Conservation (phyloP, 2,113 vertebrate genomes). For the Erpornis zantholeuca region DNA sequence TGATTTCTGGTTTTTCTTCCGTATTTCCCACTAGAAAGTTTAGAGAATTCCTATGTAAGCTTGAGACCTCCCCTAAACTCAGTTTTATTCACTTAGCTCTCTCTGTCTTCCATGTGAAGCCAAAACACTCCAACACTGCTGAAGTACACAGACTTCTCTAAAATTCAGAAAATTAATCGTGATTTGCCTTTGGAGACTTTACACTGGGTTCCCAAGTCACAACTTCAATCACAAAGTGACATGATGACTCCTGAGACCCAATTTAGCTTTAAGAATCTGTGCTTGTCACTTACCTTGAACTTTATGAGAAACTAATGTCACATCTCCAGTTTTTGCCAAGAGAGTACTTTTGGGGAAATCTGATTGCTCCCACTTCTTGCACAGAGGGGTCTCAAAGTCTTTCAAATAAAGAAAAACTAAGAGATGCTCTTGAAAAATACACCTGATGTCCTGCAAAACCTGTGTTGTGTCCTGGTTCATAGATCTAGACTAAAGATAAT, state of each 20-base stretch:
- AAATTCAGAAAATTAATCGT: not conserved
- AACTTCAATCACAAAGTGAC: not conserved
- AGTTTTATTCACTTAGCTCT: not conserved
- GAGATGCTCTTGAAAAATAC: not conserved
- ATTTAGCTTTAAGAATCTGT: not conserved
- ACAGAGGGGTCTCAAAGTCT: fast-evolving
- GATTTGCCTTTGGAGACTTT: not conserved
- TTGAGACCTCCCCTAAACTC: not conserved
- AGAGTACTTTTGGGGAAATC: not conserved
- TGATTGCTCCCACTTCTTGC: not conserved
- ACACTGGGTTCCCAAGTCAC: not conserved
- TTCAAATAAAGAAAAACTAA: not conserved
- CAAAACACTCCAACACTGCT: not conserved
- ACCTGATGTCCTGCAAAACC: not conserved
- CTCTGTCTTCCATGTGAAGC: not conserved
- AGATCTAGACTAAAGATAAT: not conserved
- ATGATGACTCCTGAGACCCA: not conserved
- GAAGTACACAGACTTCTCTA: not conserved
- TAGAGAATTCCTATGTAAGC: fast-evolving
- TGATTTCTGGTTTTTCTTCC: not conserved
- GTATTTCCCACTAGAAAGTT: not conserved
- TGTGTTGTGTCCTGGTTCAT: not conserved
- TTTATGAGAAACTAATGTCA: not conserved
- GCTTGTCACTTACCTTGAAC: not conserved
- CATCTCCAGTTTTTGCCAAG: not conserved